Evolutionary conservation across 2,113 vertebrate species (phyloP).

Genomic region (Crotalus horridus): DNA sequence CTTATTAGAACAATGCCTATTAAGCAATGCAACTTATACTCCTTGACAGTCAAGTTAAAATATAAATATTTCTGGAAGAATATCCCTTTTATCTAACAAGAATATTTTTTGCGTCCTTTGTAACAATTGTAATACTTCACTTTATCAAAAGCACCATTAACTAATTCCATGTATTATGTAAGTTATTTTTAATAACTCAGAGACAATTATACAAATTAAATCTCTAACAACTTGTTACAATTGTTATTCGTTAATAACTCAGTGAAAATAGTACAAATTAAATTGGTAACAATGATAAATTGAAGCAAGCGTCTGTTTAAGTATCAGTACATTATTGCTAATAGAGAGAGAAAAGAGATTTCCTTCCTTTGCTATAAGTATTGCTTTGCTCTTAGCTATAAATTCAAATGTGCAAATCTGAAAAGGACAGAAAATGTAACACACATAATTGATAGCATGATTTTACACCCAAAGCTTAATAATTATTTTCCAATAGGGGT

Average conservation of each 20-base stretch:
- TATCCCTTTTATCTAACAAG: not conserved
- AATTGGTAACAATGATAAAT: slow-evolving; percentile 16
- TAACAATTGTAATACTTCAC: slow-evolving; percentile 27
- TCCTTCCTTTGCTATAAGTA: not conserved
- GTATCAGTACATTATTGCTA: not conserved
- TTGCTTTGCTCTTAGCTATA: not conserved
- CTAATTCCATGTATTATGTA: slow-evolving; percentile 24
- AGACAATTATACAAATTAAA: slow-evolving; percentile 25
- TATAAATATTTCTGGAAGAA: slow-evolving; percentile 11
- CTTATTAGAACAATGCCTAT: slow-evolving; percentile 7
- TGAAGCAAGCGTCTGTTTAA: not conserved
- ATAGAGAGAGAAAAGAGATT: not conserved
- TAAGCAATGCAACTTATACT: slow-evolving; percentile 14
- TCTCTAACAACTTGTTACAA: not conserved
- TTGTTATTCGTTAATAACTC: slow-evolving; percentile 12
- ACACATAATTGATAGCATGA: not conserved
- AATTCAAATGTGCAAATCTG: not conserved
- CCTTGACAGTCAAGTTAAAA: slow-evolving; percentile 32
- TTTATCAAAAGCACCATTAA: slow-evolving; percentile 42
- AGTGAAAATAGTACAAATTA: slow-evolving; percentile 22
- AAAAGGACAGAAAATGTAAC: not conserved
- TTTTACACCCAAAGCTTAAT: not conserved
- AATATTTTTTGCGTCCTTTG: not conserved
- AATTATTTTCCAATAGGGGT: not conserved
- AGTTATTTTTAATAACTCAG: not conserved